Conservation (phyloP, 2,888 invertebrate genomes). For the Germaria angustata region DNA sequence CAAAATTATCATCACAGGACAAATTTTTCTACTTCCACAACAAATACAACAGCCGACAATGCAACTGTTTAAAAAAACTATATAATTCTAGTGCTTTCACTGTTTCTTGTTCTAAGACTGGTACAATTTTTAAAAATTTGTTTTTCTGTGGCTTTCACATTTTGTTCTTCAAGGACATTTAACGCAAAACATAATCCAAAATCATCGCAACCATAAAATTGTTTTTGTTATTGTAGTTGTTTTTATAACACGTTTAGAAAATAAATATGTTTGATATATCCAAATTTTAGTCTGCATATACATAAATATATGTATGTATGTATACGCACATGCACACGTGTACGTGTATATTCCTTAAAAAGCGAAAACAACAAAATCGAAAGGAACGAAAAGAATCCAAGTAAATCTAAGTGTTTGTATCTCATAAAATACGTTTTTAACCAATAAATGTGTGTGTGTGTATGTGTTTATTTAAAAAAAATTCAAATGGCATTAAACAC, state of each 20-base stretch:
- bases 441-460: constrained; percentile 35
- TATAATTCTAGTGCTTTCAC: neutral
- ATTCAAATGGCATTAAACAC: no score
- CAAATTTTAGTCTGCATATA: neutral
- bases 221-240: neutral
- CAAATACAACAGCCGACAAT: neutral
- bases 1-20: neutral
- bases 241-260: constrained; percentile 1
- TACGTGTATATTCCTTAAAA: no score
- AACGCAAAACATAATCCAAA: constrained; percentile 54
- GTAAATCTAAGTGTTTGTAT: constrained; percentile 44
- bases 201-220: constrained; percentile 5
- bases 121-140: neutral
- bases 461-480: no score
- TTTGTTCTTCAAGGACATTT: constrained; percentile 50
- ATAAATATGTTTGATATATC: constrained; percentile 7
- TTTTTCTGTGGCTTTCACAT: neutral
- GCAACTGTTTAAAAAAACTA: neutral
- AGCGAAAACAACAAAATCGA: no score
- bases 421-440: constrained; percentile 12
- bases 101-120: constrained; percentile 8
- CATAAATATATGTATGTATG: neutral
- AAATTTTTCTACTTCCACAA: neutral
- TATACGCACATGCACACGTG: neutral
- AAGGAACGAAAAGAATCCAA: constrained; percentile 1